Evolutionary conservation across 2,797 vertebrate genomes (phyloP), one percentile per base, ranked within the genome.

Genomic region (Orientallactaga sibirica): DNA sequence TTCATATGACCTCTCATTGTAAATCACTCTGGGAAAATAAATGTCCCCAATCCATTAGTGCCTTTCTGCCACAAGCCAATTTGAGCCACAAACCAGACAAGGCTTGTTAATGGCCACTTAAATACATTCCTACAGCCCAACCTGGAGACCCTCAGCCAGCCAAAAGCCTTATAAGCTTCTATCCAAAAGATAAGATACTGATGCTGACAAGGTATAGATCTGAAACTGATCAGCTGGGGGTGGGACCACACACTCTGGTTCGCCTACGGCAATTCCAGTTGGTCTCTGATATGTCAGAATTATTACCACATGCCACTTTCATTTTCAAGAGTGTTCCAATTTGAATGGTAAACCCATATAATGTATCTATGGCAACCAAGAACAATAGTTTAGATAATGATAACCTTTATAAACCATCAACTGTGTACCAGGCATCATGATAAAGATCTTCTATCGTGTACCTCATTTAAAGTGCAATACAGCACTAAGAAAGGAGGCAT

Each of bases 21-120:
- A 96, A 97, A 97, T 97, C 96, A 96, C 77, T 91, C 93, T 81
- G 92, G 80, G 92, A 91, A 95, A 96, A 97, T 93, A 94, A 95
- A 95, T 75, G 94, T 95, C 95, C 92, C 83, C 84, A 89, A 84
- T 93, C 96, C 95, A 97, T 96, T 96, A 96, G 96, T 85, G 95
- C 84, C 70, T 93, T 89, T 93, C 94, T 1, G 66, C 94, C 92
- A 79, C 77, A 92, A 87, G 84, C 83, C 95, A 95, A 91, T 93
- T 11, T 87, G 80, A 95, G 88, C 80, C 71, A 95, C 92, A 95
- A 92, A 90, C 62, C 76, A 96, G 94, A 94, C 82, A 84, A 88
- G 93, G 41, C 41, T 95, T 96, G 83, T 95, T 97, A 96, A 96
- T 94, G 90, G 92, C 77, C 67, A 90, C 95, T 96, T 96, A 93